Base-by-base conservation (phyloP, 2,113 vertebrate genomes). In the Orycteropus afer region DNA sequence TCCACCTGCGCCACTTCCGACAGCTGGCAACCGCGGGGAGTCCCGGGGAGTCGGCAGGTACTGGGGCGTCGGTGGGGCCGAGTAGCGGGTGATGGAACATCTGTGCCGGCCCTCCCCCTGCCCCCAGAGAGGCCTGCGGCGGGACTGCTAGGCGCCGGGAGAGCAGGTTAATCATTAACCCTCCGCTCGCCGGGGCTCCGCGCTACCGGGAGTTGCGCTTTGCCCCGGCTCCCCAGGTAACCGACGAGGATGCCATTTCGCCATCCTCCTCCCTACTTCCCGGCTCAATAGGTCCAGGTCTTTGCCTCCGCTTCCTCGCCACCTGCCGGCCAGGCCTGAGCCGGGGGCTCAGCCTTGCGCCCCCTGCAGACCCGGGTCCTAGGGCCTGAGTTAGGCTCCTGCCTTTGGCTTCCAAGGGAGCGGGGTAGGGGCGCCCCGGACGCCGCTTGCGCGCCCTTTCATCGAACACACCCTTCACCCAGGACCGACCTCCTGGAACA, bases 111-210 rank as follows among this genome's bases (percentile, higher is more conserved):
- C 84, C n/a, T 3, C 34, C 37, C 15, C 65, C 55, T 22, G 29
- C 53, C 69, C 82, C 71, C 8, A 10, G 42, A 57, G 86, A 61
- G 78, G 63, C 73, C 17, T 7, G 80, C 67, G 40, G 86, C 59
- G 7, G 85, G 89, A 80, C 89, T 53, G 86, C 74, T 8, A 12
- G 92, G 89, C 90, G 55, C 91, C 90, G 22, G 0, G 63, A n/a
- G 76, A 8, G 45, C 86, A 17, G 2, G 95, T 96, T 97, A 96
- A 95, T 94, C 88, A 96, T 97, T 96, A 97, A 97, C 97, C 87
- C 93, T 89, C 83, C 13, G 79, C 74, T 65, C 12, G 47, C 86
- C 42, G 83, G 47, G 86, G 40, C 61, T 12, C 84, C 32, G 15
- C 13, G 57, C 67, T 10, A 65, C 92, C 40, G 7, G 22, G 76